Evolutionary conservation across 2,113 vertebrate species (phyloP), one percentile per base, ranked within the genome.

Genomic region (Syngnathus scovelli): DNA sequence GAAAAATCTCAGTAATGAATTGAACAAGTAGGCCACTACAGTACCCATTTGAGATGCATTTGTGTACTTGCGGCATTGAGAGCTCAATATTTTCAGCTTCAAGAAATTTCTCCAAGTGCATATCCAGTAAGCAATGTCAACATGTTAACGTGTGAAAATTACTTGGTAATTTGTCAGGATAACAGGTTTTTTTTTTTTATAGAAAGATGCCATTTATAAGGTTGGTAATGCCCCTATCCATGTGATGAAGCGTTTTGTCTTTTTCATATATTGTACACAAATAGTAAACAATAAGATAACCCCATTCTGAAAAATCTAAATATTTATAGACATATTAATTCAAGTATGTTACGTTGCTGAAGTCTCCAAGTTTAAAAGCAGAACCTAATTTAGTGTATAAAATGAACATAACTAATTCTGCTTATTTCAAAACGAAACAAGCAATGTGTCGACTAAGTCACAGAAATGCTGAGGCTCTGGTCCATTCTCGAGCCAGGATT

Each of bases 21-120:
- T 78, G 78, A 86, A 84, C 81, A 88, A 87, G 79, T 85, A 88
- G 83, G 84, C 81, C 86, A 83, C 78, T 76, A 69, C 86, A 83
- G 76, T 76, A 69, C 74, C 86, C 83, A 84, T 87, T 90, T 86
- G 79, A 82, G 81, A 85, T 81, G 76, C 64, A 66, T 85, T 78
- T 85, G 76, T 79, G 79, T 78, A 71, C 59, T 58, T 70, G 74
- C 72, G 60, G 59, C 68, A 59, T 27, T 61, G 64, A 62, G 69
- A 62, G 61, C 75, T 75, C 64, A 75, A 80, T 84, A 84, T 86
- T 79, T 82, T 72, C 72, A 69, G 78, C 70, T 66, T 55, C 63
- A 43, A 16, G 52, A 70, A 71, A 76, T 75, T 69, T 59, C 43
- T 66, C 54, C 77, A 62, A 69, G 39, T n/a, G 38, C 41, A 1